phyloP scores from a whole-genome alignment of 2,888 invertebrate genomes.

The Amblyjoppa proteus region DNA sequence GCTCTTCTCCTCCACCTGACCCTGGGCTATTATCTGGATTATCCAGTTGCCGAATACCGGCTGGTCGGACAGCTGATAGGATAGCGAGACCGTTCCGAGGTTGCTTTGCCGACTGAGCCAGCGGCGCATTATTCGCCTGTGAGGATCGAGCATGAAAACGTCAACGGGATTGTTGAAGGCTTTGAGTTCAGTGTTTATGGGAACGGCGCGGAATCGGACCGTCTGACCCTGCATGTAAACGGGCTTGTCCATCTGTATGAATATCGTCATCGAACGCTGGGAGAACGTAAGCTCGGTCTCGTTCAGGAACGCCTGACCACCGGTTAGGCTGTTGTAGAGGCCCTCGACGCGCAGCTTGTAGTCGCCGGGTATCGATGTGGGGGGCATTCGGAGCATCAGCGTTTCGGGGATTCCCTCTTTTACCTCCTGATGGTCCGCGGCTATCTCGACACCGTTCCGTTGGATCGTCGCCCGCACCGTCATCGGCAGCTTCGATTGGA shows the following conservation, averaged over 20 bases:
- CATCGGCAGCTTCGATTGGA: conserved; percentile 92
- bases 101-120: conserved; percentile 97
- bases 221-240: conserved; percentile 97
- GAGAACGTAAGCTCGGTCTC: conserved; percentile 95
- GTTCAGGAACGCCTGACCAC: conserved; percentile 95
- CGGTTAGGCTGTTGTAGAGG: conserved; percentile 91
- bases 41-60: conserved; percentile 97
- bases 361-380: conserved; percentile 93
- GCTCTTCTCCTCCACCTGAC: conserved; percentile 93
- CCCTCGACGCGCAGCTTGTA: conserved; percentile 95
- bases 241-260: conserved; percentile 97
- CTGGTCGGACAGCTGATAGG: conserved; percentile 96
- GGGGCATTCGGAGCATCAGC: conserved; percentile 95
- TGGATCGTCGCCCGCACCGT: conserved; percentile 95
- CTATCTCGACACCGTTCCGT: conserved; percentile 95
- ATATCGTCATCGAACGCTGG: conserved; percentile 96
- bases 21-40: conserved; percentile 94
- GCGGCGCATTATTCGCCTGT: conserved; percentile 93
- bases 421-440: conserved; percentile 92
- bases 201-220: conserved; percentile 96
- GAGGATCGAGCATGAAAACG: conserved; percentile 96
- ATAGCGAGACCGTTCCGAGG: conserved; percentile 96
- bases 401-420: conserved; percentile 95
- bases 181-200: conserved; percentile 96
- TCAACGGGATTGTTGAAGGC: conserved; percentile 96